These are phyloP conservation scores for Palythoa caribaeorum DNA, from an alignment of 92 coral and sea anemone genomes.

Conservation along the genomic window DNA sequence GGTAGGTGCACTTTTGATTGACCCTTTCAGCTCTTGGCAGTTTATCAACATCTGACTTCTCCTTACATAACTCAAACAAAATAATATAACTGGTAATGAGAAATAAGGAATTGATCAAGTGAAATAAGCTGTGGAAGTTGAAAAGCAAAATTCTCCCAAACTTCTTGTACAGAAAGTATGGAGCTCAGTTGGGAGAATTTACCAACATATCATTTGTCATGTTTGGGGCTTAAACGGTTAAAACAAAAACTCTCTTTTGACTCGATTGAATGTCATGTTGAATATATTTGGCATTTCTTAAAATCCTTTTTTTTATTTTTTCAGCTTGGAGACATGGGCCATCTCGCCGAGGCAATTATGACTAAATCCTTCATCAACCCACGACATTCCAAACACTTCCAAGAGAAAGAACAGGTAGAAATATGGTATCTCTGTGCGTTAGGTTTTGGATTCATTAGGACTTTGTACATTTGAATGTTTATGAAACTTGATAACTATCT, in stretches of 20 bases:
- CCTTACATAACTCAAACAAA: no score
- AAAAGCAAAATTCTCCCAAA: no score
- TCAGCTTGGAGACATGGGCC: conserved; percentile 95
- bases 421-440: background rate
- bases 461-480: background rate
- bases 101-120: no score
- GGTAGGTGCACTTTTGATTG: conserved; percentile 51
- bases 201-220: no score
- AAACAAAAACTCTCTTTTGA: background rate
- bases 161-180: no score
- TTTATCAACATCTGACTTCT: no score
- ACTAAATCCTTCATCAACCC: conserved; percentile 97
- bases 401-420: conserved; percentile 86
- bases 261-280: background rate
- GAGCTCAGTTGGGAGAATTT: no score
- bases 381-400: conserved; percentile 73
- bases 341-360: conserved; percentile 97
- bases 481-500: no score
- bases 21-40: no score
- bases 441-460: background rate
- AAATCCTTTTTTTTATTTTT: background rate
- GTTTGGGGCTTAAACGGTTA: background rate
- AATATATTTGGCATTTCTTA: background rate
- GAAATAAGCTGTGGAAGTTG: no score
- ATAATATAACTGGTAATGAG: no score